Base-by-base conservation (phyloP, 2,888 invertebrate genomes). In the Calliopum simillimum region DNA sequence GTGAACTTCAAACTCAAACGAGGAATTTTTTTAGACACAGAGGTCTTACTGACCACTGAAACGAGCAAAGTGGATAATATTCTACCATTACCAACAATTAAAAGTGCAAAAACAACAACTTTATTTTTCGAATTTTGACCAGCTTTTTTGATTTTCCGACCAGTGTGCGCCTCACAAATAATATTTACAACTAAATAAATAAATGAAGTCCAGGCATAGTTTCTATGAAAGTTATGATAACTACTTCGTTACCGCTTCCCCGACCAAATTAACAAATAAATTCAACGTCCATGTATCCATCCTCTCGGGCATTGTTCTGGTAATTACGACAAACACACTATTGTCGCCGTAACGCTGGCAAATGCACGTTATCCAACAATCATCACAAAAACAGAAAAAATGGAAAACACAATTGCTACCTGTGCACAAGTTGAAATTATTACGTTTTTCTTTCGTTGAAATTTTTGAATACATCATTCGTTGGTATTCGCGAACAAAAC, bases 321-420 rank as follows among this genome's bases (percentile, higher is more conserved):
- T 47, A 47, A 21, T 58, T 12, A 49, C n/a, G 46, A 61, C 61
- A 61, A 61, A 66, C 56, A 56, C 19, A 43, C 58, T 58, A 19
- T 59, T 59, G 33, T 41, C 13, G 47, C 58, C 51, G 49, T 67
- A 47, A 49, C 46, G 11, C 43, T 13, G n/a, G 19, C 43, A 19
- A 43, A 43, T 21, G 3, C 61, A 19, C 12, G 33, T 8, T 21
- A 44, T 43, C 59, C 14, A 4, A 16, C 11, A 33, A n/a, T 43
- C 8, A 44, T 3, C 25, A 16, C 13, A 47, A 47, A 25, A 58
- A 6, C 23, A 59, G 14, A 16, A 41, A 21, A 58, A 49, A 58
- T 47, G 14, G n/a, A 33, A 23, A 6, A 13, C 8, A 23, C 0
- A 5, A 2, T 33, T 44, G 46, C n/a, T n/a, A 23, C 19, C 46